Evolutionary conservation across 1,140 invertebrate genomes (phyloP).

Genomic region (Listronotus bonariensis): DNA sequence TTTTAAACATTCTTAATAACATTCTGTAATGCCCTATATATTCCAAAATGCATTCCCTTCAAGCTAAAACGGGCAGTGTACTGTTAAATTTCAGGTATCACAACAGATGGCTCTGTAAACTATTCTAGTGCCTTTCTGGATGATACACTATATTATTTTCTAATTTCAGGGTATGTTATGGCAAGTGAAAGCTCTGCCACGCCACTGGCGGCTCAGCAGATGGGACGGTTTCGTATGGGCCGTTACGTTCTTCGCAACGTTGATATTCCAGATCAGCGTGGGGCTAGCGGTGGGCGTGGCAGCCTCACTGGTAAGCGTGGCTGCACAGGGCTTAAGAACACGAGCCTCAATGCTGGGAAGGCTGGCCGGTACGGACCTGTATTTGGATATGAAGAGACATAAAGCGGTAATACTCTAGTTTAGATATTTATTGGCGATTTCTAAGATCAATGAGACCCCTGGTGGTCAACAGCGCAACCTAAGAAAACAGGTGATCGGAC

Average conservation of each 20-base stretch:
- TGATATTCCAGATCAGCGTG: conserved; percentile 84
- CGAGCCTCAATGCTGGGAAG: conserved; percentile 69
- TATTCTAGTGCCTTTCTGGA: too few relatives aligned
- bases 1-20: too few relatives aligned
- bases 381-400: conserved; percentile 73
- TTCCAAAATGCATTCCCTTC: too few relatives aligned
- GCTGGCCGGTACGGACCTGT: conserved; percentile 75
- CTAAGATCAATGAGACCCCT: too few relatives aligned
- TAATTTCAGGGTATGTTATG: conserved; percentile 68
- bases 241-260: conserved; percentile 76
- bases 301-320: conserved; percentile 72
- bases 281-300: conserved; percentile 73
- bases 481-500: too few relatives aligned
- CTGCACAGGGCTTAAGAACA: conserved; percentile 66
- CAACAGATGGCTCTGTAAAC: too few relatives aligned
- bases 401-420: conserved; percentile 60
- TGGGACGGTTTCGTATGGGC: conserved; percentile 87
- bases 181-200: conserved; percentile 60
- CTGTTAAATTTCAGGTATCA: too few relatives aligned
- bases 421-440: too few relatives aligned
- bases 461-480: too few relatives aligned
- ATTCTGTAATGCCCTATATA: too few relatives aligned
- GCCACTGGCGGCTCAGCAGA: conserved; percentile 73
- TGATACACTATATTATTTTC: not conserved
- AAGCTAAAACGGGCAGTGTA: too few relatives aligned